Evolutionary conservation across 2,797 vertebrate species (phyloP).

Genomic region (Aldrovandia affinis): DNA sequence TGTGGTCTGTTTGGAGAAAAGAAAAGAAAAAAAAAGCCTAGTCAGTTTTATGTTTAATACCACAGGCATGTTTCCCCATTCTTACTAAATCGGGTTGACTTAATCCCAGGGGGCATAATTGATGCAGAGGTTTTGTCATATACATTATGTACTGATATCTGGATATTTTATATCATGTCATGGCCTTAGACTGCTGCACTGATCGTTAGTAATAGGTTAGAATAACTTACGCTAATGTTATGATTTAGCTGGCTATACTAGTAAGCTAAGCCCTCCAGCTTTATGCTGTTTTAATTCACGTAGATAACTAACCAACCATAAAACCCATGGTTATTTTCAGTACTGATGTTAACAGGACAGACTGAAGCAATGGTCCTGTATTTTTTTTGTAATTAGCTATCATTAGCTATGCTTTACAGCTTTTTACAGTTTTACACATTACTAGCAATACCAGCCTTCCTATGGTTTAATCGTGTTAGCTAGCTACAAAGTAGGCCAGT

Average conservation of each 20-base stretch:
- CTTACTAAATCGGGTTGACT: background rate
- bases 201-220: background rate
- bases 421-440: background rate
- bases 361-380: background rate
- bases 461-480: no score
- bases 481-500: no score
- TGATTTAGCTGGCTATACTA: background rate
- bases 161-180: background rate
- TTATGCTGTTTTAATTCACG: background rate
- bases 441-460: background rate
- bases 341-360: background rate
- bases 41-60: constrained; percentile 28
- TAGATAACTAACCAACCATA: background rate
- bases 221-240: background rate
- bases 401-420: background rate
- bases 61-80: constrained; percentile 31
- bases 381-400: background rate
- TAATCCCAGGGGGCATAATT: background rate
- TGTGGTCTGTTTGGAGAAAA: constrained; percentile 34
- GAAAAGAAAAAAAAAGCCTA: background rate
- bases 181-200: background rate
- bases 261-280: background rate
- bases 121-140: background rate
- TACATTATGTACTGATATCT: background rate
- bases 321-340: background rate